Evolutionary conservation across 35 echinoderm and acorn worm species (phyloP).

Genomic region (Lytechinus pictus): DNA sequence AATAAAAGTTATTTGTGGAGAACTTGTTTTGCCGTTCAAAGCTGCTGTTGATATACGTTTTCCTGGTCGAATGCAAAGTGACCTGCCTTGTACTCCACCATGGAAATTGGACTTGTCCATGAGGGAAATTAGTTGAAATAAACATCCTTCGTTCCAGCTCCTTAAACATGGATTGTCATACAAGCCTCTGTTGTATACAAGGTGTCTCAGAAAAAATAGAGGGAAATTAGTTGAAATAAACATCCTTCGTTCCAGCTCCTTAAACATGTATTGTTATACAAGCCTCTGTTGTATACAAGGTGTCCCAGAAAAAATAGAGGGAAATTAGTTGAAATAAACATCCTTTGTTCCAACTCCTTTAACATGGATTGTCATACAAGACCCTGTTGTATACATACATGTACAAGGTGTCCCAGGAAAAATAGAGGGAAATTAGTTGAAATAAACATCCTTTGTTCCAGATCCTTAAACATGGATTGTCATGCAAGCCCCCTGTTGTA

Average conservation of each 20-base stretch:
- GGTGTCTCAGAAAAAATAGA: too few species aligned
- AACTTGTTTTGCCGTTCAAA: not conserved
- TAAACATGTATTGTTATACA: not conserved
- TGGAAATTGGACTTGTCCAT: constrained; percentile 17
- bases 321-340: constrained; percentile 38
- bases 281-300: too few species aligned
- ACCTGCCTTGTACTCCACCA: not conserved
- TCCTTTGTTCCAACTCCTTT: not conserved
- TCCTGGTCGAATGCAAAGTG: not conserved
- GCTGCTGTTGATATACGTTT: not conserved
- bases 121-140: constrained; percentile 26
- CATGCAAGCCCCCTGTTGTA: not conserved
- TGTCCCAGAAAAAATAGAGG: too few species aligned
- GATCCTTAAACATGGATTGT: not conserved
- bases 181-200: too few species aligned
- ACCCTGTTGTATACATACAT: too few species aligned
- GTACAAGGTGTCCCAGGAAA: too few species aligned
- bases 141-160: not conserved
- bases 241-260: not conserved
- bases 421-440: constrained; percentile 17
- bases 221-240: constrained; percentile 36
- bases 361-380: not conserved
- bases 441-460: constrained; percentile 6
- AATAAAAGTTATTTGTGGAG: not conserved
- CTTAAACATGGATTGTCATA: not conserved